Evolutionary conservation across 2,113 vertebrate species (phyloP).

Genomic region (Pteropus alecto): DNA sequence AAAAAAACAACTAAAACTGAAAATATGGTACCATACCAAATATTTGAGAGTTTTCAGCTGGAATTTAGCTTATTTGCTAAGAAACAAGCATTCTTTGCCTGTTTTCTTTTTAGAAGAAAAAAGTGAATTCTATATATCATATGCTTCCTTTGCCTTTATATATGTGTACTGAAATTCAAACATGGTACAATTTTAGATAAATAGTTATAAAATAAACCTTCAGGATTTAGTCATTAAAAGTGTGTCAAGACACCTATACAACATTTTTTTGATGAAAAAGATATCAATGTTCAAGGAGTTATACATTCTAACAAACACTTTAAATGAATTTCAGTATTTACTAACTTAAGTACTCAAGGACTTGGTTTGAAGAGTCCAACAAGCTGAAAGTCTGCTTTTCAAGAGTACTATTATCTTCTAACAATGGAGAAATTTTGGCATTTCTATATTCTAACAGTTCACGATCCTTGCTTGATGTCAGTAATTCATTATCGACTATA

Average conservation of each 20-base stretch:
- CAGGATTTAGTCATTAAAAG: slow-evolving; percentile 23
- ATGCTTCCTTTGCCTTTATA: background rate
- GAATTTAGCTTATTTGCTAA: slow-evolving; percentile 55
- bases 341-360: slow-evolving; percentile 72
- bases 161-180: background rate
- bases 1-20: background rate
- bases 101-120: background rate
- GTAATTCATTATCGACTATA: background rate
- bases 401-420: slow-evolving; percentile 45
- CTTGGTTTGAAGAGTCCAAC: slow-evolving; percentile 75
- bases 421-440: slow-evolving; percentile 54
- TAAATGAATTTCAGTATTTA: background rate
- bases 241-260: slow-evolving; percentile 32
- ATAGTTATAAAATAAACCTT: slow-evolving; percentile 50
- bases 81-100: background rate
- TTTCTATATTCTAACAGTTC: slow-evolving; percentile 65
- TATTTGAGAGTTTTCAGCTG: background rate
- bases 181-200: slow-evolving; percentile 12
- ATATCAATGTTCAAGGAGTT: slow-evolving; percentile 20
- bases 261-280: slow-evolving; percentile 10
- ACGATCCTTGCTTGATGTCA: slow-evolving; percentile 65
- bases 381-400: slow-evolving; percentile 70
- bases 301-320: background rate
- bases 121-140: slow-evolving; percentile 16
- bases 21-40: slow-evolving; percentile 20